A percentile compares a stretch with the other conserved stretches of the same genome.
These are phyloP conservation scores for Sebastes ruberrimus DNA, from an alignment of 2,797 vertebrate genomes.

Conservation along the genomic window DNA sequence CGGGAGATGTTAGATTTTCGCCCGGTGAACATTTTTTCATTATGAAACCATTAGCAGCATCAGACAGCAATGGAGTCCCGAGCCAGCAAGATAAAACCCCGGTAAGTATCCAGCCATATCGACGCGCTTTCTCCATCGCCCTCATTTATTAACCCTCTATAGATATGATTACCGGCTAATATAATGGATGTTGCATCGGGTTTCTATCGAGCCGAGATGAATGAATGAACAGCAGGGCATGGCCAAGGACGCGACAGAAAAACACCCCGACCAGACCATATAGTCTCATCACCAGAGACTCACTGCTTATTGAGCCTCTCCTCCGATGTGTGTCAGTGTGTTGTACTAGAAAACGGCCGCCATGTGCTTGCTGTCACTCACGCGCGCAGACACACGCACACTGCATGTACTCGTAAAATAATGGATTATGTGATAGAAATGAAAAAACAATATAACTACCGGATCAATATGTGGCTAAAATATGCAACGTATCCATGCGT, in stretches of 20 bases:
- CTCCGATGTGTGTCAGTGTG: constrained; percentile 78
- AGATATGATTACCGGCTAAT: constrained; percentile 68
- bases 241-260: constrained; percentile 44
- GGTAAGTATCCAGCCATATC: constrained; percentile 87
- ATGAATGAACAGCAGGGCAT: constrained; percentile 50
- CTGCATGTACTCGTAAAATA: not conserved
- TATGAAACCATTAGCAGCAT: constrained; percentile 98
- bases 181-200: constrained; percentile 71
- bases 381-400: constrained; percentile 26
- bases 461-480: not conserved
- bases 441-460: not conserved
- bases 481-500: not conserved
- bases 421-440: rapidly evolving
- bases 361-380: constrained; percentile 74
- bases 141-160: constrained; percentile 53
- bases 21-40: constrained; percentile 88
- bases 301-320: constrained; percentile 26
- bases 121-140: constrained; percentile 42
- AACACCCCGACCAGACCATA: not conserved
- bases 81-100: constrained; percentile 96
- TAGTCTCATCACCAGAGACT: constrained; percentile 3
- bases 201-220: constrained; percentile 69
- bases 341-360: constrained; percentile 71
- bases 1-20: constrained; percentile 93
- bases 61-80: constrained; percentile 97